Evolutionary conservation across 2,888 invertebrate genomes (phyloP), one percentile per base, ranked within the genome.

Genomic region (Cosmopolites sordidus): DNA sequence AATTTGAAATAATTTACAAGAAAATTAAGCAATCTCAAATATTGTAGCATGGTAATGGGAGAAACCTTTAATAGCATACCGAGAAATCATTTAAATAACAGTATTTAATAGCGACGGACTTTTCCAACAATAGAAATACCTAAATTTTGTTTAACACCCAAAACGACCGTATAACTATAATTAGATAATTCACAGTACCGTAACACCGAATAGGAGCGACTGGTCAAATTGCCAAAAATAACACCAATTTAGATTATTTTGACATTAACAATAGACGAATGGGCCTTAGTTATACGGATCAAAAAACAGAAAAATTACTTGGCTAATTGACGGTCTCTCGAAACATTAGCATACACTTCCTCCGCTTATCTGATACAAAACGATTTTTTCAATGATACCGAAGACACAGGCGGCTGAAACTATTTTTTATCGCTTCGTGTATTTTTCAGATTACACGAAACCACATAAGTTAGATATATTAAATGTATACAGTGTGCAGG

Each of bases 221-320:
- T 51, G 44, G 55, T 55, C 47, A 56, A 56, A 56, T 56, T 51
- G 51, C 51, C 55, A 51, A 51, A 56, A 56, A 56, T 56, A 56
- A 56, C 55, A 56, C 55, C 51, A 40, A 56, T 51, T 56, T 51
- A 30, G 17, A 33, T 46, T 48, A 45, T 52, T 56, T 52, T 45
- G 52, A 56, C 52, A 51, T 48, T 55, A 55, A 55, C 51, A 55
- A 42, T 45, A 42, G 45, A 51, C 18, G 54, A 60, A 58, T 54
- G 56, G 51, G 43, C 51, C 12, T 45, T 18, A 22, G 46, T 51
- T 58, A 58, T 52, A 60, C 54, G 56, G 58, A 56, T 58, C 56
- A 43, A 50, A 54, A 43, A 56, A 56, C 43, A 43, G 43, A 46
- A 55, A 52, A 52, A 56, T 52, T 57, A 58, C 52, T 49, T 51